Base-by-base conservation (phyloP, 2,113 vertebrate genomes). In the Lampris megalopsis region DNA sequence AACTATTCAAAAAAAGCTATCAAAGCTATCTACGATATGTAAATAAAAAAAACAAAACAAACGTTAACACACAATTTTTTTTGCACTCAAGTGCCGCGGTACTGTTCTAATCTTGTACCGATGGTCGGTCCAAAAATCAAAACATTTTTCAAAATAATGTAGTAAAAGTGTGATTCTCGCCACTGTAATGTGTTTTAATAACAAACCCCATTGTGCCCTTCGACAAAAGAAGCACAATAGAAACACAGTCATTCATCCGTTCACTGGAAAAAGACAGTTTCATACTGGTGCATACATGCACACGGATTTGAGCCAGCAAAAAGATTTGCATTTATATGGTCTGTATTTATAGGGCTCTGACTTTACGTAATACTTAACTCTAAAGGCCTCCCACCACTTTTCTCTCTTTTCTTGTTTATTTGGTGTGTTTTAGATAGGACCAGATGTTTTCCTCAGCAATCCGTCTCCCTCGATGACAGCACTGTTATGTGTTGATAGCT, bases 311-410 rank as follows among this genome's bases (percentile, higher is more conserved):
- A 54, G 43, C 59, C 68, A 59, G 40, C 71, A 53, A 79, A 77
- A 66, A 9, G 9, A 52, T 69, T 45, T 62, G 69, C 54, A 64
- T 81, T 71, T 57, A 61, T 62, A 48, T 42, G 10, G 37, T 1
- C 13, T 36, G 1, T 41, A 10, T 75, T 75, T 75, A 37, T 57
- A 56, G 74, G 71, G 78, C 75, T 64, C 74, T 35, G 43, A 49
- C 35, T 52, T 13, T 68, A 57, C 73, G 79, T 79, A 76, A 82
- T 78, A 75, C 73, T 64, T 24, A 24, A 24, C 24, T 72, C 47
- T 71, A 83, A 86, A 84, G 76, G 66, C 79, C 63, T 24, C 69
- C 76, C 47, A 84, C 81, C 78, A 94, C 92, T 91, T 89, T 88
- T 90, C 92, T 91, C 57, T 78, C 72, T 66, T 89, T 91, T 42